phyloP scores from a whole-genome alignment of 2,113 vertebrate species.

The Larimichthys polyactis region DNA sequence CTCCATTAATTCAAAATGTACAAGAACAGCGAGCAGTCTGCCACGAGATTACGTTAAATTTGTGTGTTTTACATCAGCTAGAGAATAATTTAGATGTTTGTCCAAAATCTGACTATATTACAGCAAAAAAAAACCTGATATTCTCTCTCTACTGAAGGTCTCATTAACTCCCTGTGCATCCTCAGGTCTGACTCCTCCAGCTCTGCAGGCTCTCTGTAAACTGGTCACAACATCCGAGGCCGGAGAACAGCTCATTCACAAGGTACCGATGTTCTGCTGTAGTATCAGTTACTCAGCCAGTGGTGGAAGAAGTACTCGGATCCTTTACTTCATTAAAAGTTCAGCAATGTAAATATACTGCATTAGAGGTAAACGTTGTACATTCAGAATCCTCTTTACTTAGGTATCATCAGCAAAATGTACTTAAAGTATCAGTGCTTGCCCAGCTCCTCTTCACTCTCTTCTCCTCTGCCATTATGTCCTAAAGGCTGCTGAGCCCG shows the following conservation, averaged over 20 bases:
- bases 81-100: background rate
- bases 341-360: background rate
- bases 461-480: too few relatives aligned
- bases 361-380: background rate
- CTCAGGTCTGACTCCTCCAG: constrained; percentile 91
- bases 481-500: too few relatives aligned
- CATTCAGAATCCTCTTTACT: background rate
- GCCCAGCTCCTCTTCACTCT: too few relatives aligned
- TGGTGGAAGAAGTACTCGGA: constrained; percentile 20
- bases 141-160: background rate
- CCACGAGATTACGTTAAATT: background rate
- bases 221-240: constrained; percentile 93
- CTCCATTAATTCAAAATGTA: constrained; percentile 10
- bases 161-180: background rate
- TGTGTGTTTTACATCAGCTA: background rate
- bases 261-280: constrained; percentile 80
- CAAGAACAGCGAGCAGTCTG: background rate
- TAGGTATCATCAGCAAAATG: background rate
- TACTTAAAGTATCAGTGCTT: too few relatives aligned
- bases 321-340: background rate
- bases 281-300: background rate
- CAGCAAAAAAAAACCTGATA: too few relatives aligned
- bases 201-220: constrained; percentile 95
- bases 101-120: background rate
- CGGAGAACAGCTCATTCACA: constrained; percentile 94